Evolutionary conservation across 2,797 vertebrate species (phyloP).

Genomic region (Ataeniobius toweri): DNA sequence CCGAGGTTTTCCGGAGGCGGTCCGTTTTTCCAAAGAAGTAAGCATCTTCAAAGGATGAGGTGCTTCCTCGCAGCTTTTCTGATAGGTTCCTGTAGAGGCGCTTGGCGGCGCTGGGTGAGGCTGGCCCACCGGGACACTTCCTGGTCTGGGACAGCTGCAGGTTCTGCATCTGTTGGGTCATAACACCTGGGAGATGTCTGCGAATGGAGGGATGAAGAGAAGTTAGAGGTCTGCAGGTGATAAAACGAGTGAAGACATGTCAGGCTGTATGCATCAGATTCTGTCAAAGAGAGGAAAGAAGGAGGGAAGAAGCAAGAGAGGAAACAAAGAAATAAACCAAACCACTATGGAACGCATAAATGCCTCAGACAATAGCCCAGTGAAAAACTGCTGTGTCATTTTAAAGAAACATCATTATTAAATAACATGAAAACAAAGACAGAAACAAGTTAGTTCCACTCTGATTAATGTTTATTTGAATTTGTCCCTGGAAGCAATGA

Average conservation of each 20-base stretch:
- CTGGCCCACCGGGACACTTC: constrained; percentile 83
- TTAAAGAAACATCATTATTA: background rate
- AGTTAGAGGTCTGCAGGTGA: no score
- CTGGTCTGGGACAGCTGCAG: constrained; percentile 88
- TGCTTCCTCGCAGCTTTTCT: constrained; percentile 92
- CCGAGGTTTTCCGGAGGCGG: constrained; percentile 89
- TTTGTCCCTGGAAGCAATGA: background rate
- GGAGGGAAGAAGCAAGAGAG: background rate
- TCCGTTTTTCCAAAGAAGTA: constrained; percentile 90
- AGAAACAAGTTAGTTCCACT: background rate
- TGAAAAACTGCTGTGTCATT: background rate
- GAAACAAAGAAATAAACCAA: no score
- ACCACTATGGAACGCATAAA: background rate
- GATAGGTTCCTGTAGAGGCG: constrained; percentile 95
- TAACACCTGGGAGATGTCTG: constrained; percentile 79
- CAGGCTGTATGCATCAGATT: background rate
- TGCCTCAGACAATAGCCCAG: background rate
- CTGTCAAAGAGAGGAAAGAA: no score
- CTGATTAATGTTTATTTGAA: no score
- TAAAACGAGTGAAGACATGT: background rate
- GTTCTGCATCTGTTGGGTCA: constrained; percentile 97
- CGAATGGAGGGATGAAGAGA: background rate
- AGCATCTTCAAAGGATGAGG: constrained; percentile 92
- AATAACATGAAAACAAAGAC: background rate
- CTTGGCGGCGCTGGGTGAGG: constrained; percentile 94